Conservation (phyloP, 2,888 invertebrate species). For the Agrenia bidenticulata region DNA sequence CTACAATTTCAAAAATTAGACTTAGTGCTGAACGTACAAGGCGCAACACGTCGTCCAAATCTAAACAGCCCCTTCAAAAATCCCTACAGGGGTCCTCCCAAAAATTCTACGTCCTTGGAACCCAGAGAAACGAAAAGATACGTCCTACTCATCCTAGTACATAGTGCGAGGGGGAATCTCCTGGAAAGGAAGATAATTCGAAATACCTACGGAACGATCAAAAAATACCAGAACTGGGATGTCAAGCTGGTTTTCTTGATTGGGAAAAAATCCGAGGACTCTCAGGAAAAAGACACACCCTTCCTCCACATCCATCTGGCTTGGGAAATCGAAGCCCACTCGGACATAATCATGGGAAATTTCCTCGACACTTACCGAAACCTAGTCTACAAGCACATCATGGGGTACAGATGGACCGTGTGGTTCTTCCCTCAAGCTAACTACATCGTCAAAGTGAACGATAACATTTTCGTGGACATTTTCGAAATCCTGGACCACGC, state of each 20-base stretch:
- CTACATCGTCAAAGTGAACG: constrained; percentile 53
- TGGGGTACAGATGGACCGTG: constrained; percentile 53
- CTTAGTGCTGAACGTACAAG: too few relatives aligned
- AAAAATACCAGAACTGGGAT: constrained; percentile 34
- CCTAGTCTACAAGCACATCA: constrained; percentile 53
- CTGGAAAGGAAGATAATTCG: constrained; percentile 54
- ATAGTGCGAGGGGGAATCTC: constrained; percentile 53
- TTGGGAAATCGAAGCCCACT: constrained; percentile 51
- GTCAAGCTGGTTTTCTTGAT: constrained; percentile 53
- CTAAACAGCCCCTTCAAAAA: too few relatives aligned
- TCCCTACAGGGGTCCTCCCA: too few relatives aligned
- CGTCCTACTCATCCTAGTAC: constrained; percentile 53
- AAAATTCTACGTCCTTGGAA: too few relatives aligned
- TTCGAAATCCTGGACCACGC: constrained; percentile 31
- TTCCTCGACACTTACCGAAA: constrained; percentile 53
- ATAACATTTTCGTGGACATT: constrained; percentile 54
- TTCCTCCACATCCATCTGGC: too few relatives aligned
- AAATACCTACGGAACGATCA: constrained; percentile 54
- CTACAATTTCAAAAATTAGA: too few relatives aligned
- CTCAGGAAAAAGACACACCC: too few relatives aligned
- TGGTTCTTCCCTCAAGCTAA: constrained; percentile 48
- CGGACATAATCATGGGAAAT: constrained; percentile 42
- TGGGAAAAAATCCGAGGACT: background rate
- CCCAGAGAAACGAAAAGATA: constrained; percentile 25
- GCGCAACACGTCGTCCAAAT: too few relatives aligned